Base-by-base conservation (phyloP, 1,140 invertebrate genomes). In the Anastrepha obliqua region DNA sequence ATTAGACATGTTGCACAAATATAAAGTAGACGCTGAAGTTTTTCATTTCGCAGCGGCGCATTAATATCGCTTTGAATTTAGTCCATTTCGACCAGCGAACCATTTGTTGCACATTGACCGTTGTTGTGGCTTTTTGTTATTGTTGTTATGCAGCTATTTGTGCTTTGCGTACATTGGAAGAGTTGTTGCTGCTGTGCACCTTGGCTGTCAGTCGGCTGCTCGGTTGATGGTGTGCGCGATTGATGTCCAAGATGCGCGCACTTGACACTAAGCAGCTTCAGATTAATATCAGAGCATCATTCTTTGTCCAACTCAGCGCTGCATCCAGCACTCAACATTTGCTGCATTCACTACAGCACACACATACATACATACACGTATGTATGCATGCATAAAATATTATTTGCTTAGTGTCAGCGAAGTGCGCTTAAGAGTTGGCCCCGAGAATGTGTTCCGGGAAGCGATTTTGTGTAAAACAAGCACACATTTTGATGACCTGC, bases 241-340 rank as follows among this genome's bases (percentile, higher is more conserved):
- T 85, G 81, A 85, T 85, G 81, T 85, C 55, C 81, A 29, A 85
- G 81, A 85, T 85, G 81, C 81, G 58, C 81, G 44, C 81, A 85
- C 58, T 85, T 85, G 81, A 85, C 81, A 85, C 58, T 85, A 85
- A 85, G 81, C 81, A 59, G 81, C 51, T 85, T 85, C 81, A 85
- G 81, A 85, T 85, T 85, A 85, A 85, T 85, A 59, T 85, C 81
- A 85, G 81, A 29, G 55, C 47, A 85, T 85, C 81, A 85, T 51
- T 85, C 81, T 39, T 59, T 85, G 81, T 85, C 81, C 51, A 85
- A 58, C 58, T 85, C 44, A 20, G 74, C 44, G 11, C 9, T 29
- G 29, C 29, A 29, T 29, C 29, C 67, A 2, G 17, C 9, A 42
- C 78, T 39, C 51, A 59, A 2, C 1, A 4, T 29, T 42, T 3